These are phyloP conservation scores for Chelonus insularis DNA, from an alignment of 1,140 invertebrate genomes.

Conservation along the genomic window DNA sequence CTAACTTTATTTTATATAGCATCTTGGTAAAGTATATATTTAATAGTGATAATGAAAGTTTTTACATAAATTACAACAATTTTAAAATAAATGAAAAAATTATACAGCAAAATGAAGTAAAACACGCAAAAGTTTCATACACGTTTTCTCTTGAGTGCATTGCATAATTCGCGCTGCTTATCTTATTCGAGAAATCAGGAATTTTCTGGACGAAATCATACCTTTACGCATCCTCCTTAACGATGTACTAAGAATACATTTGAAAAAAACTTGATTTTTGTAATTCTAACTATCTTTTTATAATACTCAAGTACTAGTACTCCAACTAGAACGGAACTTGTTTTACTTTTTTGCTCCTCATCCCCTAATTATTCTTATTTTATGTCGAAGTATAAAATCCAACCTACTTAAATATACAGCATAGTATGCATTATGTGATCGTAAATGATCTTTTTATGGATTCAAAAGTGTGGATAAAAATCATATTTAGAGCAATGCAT, in stretches of 20 bases:
- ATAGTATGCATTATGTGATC: background rate
- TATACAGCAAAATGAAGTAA: background rate
- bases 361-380: background rate
- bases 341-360: background rate
- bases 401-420: background rate
- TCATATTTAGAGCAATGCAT: too few species aligned
- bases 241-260: background rate
- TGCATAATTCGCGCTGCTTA: background rate
- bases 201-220: background rate
- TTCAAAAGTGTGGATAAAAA: too few species aligned
- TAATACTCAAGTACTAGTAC: too few species aligned
- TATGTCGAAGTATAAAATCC: background rate
- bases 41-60: too few species aligned
- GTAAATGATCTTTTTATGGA: too few species aligned
- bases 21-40: too few species aligned
- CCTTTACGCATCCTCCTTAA: background rate
- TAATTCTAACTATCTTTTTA: background rate
- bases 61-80: too few species aligned
- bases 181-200: background rate
- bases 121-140: too few species aligned
- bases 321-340: background rate
- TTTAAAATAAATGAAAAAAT: background rate
- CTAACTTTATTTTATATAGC: too few species aligned
- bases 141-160: background rate
- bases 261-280: background rate